Evolutionary conservation across 1,140 invertebrate species (phyloP).

Genomic region (Ips nitidus): DNA sequence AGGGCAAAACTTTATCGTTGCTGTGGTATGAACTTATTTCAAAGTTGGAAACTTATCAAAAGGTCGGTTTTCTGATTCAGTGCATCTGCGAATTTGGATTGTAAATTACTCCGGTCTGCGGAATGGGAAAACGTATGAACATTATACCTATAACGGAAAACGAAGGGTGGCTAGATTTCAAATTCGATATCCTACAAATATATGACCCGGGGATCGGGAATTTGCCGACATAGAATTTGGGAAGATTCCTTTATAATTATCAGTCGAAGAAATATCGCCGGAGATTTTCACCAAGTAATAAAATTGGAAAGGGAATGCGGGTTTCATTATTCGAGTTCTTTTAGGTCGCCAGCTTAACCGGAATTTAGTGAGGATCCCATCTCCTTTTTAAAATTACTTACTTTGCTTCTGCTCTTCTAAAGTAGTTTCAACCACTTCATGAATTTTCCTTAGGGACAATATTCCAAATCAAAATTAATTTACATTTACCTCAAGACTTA

Average conservation of each 20-base stretch:
- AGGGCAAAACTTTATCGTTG: no score
- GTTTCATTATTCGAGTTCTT: not conserved
- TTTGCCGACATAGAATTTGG: conserved; percentile 3
- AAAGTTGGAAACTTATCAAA: no score
- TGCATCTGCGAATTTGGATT: not conserved
- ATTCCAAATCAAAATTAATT: no score
- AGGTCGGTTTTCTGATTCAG: not conserved
- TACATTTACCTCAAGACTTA: no score
- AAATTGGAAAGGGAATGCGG: not conserved
- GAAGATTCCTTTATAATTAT: conserved; percentile 1
- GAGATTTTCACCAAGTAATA: not conserved
- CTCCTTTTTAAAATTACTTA: no score
- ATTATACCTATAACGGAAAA: conserved; percentile 3
- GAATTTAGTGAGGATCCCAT: not conserved
- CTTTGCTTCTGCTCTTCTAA: no score
- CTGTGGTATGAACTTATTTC: no score
- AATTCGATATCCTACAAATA: conserved; percentile 1
- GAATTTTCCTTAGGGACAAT: no score
- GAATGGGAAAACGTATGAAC: not conserved
- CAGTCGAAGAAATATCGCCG: conserved; percentile 2
- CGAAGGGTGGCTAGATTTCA: conserved; percentile 1
- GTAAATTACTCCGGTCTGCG: not conserved
- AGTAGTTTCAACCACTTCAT: no score
- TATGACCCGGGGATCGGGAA: not conserved
- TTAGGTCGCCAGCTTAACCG: not conserved